A percentile compares a stretch with the other conserved stretches of the same genome.
Evolutionary conservation across 2,888 invertebrate species (phyloP).

Genomic region (Epirrhoe tristata): DNA sequence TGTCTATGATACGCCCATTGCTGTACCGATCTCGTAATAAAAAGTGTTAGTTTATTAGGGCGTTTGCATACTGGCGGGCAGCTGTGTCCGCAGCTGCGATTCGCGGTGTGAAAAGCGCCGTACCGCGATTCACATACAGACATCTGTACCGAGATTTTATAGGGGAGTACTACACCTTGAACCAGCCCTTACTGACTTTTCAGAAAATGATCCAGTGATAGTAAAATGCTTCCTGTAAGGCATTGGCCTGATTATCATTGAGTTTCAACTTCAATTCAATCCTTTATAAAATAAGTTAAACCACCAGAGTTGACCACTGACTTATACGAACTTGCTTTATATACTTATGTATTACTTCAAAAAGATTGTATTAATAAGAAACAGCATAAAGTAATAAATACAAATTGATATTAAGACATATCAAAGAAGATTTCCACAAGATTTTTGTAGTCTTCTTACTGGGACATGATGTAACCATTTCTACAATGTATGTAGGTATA

Average conservation of each 20-base stretch:
- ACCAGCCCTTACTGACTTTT: slow-evolving; percentile 44
- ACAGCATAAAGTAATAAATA: too few relatives aligned
- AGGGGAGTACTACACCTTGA: slow-evolving; percentile 72
- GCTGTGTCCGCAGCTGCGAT: slow-evolving; percentile 74
- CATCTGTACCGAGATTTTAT: slow-evolving; percentile 60
- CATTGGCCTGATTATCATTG: background rate
- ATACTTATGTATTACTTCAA: too few relatives aligned
- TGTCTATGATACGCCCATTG: slow-evolving; percentile 44
- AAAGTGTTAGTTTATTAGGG: slow-evolving; percentile 81
- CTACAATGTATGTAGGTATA: background rate
- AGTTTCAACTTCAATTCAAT: background rate
- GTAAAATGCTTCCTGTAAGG: background rate
- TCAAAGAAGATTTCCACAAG: too few relatives aligned
- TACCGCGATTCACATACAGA: slow-evolving; percentile 74
- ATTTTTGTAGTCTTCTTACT: too few relatives aligned
- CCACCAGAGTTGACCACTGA: too few relatives aligned
- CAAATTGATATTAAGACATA: too few relatives aligned
- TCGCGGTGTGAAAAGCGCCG: slow-evolving; percentile 76
- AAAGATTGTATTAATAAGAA: too few relatives aligned
- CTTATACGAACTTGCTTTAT: too few relatives aligned
- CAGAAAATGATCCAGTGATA: slow-evolving; percentile 26
- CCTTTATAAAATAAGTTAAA: too few relatives aligned
- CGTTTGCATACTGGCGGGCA: slow-evolving; percentile 79
- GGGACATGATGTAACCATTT: too few relatives aligned
- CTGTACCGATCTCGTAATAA: slow-evolving; percentile 61